These are phyloP conservation scores for Meiosimyza platycephala DNA, from an alignment of 2,888 invertebrate genomes.

Conservation along the genomic window DNA sequence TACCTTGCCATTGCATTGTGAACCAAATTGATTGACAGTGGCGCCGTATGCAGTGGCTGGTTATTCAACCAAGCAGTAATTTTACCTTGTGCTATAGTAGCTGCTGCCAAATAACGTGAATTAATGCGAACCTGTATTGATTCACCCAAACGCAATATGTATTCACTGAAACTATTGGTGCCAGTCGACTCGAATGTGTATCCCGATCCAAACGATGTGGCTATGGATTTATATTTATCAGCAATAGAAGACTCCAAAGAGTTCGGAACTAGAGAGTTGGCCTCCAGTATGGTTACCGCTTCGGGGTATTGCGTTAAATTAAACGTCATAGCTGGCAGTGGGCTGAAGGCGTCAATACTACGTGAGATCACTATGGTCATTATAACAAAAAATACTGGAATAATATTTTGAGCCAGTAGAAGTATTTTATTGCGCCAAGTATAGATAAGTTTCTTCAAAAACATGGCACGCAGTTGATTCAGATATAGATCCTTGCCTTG, in stretches of 20 bases:
- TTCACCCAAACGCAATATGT: constrained; percentile 43
- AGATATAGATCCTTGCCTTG: constrained; percentile 57
- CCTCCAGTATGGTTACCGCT: constrained; percentile 37
- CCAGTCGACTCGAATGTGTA: constrained; percentile 28
- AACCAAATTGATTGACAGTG: constrained; percentile 72
- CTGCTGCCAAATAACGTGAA: constrained; percentile 70
- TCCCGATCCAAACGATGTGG: not conserved
- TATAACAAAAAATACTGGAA: constrained; percentile 74
- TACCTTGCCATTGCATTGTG: constrained; percentile 72
- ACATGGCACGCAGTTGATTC: constrained; percentile 74
- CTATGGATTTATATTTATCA: constrained; percentile 32
- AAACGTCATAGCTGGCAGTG: constrained; percentile 67
- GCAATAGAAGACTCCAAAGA: constrained; percentile 35
- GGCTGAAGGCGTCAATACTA: constrained; percentile 61
- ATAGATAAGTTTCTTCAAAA: constrained; percentile 74
- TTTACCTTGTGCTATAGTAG: constrained; percentile 63
- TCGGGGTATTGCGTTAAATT: constrained; percentile 30
- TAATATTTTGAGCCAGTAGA: constrained; percentile 72
- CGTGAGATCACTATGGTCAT: constrained; percentile 72
- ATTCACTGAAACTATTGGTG: constrained; percentile 32
- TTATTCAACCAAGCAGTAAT: constrained; percentile 80
- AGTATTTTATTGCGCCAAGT: constrained; percentile 75
- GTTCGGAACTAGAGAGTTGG: not conserved
- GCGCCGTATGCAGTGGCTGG: constrained; percentile 79
- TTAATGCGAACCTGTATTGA: constrained; percentile 62